A percentile compares a stretch with the other conserved stretches of the same genome.
Conservation (phyloP, 37 sponge, comb jelly and placozoan genomes). For the Hormiphora californensis region DNA sequence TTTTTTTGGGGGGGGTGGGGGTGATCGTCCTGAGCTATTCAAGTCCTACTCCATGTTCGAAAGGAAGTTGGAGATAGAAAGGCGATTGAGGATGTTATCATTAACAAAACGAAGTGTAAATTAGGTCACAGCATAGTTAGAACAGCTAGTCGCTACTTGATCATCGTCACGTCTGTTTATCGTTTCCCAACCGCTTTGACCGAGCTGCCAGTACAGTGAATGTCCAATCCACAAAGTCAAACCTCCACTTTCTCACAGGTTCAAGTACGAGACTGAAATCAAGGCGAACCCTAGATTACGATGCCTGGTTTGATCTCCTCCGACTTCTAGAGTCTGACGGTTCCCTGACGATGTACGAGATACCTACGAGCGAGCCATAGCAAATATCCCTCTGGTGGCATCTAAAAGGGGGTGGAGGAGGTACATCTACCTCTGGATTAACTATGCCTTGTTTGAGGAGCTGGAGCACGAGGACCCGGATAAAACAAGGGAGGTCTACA, state of each 20-base stretch:
- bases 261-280: slow-evolving; percentile 64
- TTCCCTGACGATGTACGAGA: slow-evolving; percentile 66
- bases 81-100: slow-evolving; percentile 88
- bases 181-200: no score
- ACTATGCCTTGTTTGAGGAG: slow-evolving; percentile 97
- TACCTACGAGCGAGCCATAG: slow-evolving; percentile 94
- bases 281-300: slow-evolving; percentile 85
- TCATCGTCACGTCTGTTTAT: no score
- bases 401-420: slow-evolving; percentile 90
- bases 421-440: slow-evolving; percentile 96
- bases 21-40: slow-evolving; percentile 76
- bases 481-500: slow-evolving; percentile 83
- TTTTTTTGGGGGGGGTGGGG: no score
- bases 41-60: slow-evolving; percentile 91
- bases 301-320: slow-evolving; percentile 97
- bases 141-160: no score
- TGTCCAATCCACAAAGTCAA: no score
- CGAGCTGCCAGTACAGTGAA: no score
- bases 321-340: slow-evolving; percentile 82
- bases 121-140: no score
- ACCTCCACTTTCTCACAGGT: no score
- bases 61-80: slow-evolving; percentile 88
- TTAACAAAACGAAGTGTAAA: no score
- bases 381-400: slow-evolving; percentile 76
- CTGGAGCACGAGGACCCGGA: slow-evolving; percentile 74